Conservation (phyloP, 2,797 vertebrate species). For the Eurystomus glaucurus region DNA sequence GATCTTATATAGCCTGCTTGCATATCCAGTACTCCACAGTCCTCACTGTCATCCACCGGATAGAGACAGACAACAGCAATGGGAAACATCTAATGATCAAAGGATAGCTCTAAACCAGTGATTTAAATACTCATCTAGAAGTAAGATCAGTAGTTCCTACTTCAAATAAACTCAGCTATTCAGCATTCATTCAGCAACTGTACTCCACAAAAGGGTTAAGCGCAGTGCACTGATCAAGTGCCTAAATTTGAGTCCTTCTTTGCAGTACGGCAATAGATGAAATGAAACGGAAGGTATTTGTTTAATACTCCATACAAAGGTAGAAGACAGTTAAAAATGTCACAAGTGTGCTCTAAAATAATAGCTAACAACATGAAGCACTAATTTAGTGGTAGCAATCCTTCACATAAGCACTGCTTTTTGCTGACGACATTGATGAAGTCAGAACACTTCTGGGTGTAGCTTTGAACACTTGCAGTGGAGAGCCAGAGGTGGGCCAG, state of each 20-base stretch:
- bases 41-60: background rate
- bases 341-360: background rate
- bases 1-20: background rate
- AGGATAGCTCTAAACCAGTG: background rate
- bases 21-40: background rate
- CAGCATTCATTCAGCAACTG: background rate
- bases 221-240: background rate
- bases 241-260: background rate
- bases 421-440: background rate
- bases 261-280: background rate
- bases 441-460: background rate
- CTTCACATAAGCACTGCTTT: background rate
- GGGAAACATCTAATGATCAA: background rate
- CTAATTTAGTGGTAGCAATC: background rate
- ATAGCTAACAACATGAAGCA: background rate
- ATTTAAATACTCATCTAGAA: background rate
- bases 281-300: background rate
- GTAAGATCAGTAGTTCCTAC: background rate
- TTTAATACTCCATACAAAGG: background rate
- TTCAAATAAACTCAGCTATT: background rate
- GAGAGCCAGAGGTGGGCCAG: background rate
- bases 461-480: background rate
- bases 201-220: background rate
- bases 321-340: background rate
- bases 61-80: background rate